Evolutionary conservation across 2,113 vertebrate species (phyloP).

Genomic region (Chloropsis cyanopogon): DNA sequence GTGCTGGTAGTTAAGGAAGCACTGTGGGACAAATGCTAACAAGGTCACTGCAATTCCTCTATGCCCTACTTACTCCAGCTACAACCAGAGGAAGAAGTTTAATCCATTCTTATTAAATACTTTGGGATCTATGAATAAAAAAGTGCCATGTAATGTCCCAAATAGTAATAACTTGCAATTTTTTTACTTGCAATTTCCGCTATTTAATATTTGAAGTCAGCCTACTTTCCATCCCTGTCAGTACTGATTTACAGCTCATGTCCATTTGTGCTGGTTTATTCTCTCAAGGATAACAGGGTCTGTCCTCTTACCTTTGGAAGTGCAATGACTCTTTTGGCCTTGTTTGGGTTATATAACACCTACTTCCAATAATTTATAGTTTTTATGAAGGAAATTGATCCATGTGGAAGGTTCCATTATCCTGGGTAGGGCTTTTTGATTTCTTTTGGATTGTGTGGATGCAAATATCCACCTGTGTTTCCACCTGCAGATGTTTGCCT

Average conservation of each 20-base stretch:
- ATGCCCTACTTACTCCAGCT: neutral
- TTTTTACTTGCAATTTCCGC: neutral
- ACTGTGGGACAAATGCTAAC: neutral
- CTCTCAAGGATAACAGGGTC: neutral
- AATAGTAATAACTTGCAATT: neutral
- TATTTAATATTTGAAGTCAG: neutral
- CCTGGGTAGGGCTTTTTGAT: neutral
- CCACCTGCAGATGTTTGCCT: neutral
- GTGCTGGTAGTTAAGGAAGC: neutral
- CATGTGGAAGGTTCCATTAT: neutral
- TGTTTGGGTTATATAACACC: neutral
- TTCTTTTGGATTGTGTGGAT: neutral
- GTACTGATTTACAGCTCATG: neutral
- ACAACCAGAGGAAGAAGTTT: neutral
- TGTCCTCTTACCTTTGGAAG: neutral
- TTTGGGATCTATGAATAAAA: neutral
- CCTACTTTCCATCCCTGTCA: neutral
- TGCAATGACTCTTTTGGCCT: neutral
- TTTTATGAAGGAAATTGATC: neutral
- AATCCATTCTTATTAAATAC: neutral
- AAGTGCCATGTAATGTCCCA: neutral
- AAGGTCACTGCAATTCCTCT: neutral
- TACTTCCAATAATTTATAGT: neutral
- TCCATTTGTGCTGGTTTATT: neutral
- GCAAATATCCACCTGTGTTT: neutral